phyloP scores from a whole-genome alignment of 1,140 invertebrate genomes.

The Dufourea novaeangliae region DNA sequence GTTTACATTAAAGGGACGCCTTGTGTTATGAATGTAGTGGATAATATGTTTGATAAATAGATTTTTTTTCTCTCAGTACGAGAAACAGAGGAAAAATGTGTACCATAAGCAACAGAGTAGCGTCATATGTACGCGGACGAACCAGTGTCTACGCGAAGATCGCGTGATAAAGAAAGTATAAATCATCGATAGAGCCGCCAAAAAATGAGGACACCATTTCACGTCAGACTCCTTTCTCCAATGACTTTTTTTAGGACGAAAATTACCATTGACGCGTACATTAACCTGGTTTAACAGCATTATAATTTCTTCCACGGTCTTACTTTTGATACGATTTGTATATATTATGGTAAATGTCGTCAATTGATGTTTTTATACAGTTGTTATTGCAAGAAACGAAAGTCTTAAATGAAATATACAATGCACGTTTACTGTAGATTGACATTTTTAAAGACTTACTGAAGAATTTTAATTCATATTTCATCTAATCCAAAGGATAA shows the following conservation, averaged over 20 bases:
- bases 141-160: slow-evolving; percentile 49
- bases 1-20: neutral
- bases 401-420: neutral
- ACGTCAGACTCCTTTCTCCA: slow-evolving; percentile 18
- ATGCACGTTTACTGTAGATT: neutral
- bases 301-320: neutral
- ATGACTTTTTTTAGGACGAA: neutral
- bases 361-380: neutral
- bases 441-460: too few species aligned
- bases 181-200: slow-evolving; percentile 53
- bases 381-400: neutral
- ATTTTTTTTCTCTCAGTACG: slow-evolving; percentile 55
- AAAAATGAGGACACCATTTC: slow-evolving; percentile 8
- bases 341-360: too few species aligned
- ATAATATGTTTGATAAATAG: neutral
- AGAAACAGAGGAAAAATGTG: slow-evolving; percentile 21
- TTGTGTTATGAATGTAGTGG: neutral
- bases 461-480: too few species aligned
- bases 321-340: neutral
- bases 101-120: slow-evolving; percentile 32
- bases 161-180: slow-evolving; percentile 64
- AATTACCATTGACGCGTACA: neutral
- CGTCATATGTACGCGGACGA: slow-evolving; percentile 49
- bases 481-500: neutral
- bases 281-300: neutral